phyloP scores from a whole-genome alignment of 2,797 vertebrate species.

The Hirundo rustica region DNA sequence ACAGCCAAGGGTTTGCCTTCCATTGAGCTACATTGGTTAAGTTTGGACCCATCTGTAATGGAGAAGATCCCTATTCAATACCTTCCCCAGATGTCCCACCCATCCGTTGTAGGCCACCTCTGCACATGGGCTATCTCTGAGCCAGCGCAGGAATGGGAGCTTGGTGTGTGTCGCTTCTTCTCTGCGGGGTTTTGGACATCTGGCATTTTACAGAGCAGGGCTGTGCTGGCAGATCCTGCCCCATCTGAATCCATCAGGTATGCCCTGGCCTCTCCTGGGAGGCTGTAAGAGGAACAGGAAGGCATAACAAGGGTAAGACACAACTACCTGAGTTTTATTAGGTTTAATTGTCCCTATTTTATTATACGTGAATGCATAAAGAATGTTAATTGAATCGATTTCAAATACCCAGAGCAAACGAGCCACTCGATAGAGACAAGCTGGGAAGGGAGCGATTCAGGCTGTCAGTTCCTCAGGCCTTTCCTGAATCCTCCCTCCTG shows the following conservation, averaged over 20 bases:
- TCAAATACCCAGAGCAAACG: neutral
- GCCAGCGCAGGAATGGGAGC: neutral
- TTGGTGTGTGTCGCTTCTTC: neutral
- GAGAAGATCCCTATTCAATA: neutral
- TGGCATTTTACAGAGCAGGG: neutral
- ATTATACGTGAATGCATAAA: neutral
- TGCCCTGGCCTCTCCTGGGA: neutral
- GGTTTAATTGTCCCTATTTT: conserved; percentile 10
- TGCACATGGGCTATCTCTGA: neutral
- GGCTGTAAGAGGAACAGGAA: neutral
- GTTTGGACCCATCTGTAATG: neutral
- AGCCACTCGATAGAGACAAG: neutral
- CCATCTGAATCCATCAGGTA: neutral
- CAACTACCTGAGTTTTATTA: conserved; percentile 19
- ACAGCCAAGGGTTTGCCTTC: neutral
- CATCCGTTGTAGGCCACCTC: neutral
- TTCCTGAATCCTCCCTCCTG: conserved; percentile 14
- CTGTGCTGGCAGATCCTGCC: neutral
- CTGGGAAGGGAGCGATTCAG: neutral
- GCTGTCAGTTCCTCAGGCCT: neutral
- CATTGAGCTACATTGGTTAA: neutral
- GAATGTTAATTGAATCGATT: conserved; percentile 27
- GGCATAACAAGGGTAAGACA: neutral
- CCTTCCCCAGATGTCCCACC: neutral
- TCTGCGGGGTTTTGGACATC: neutral